A percentile compares a stretch with the other conserved stretches of the same genome.
Conservation (phyloP, 2,888 invertebrate genomes). For the Cosmopolites sordidus region DNA sequence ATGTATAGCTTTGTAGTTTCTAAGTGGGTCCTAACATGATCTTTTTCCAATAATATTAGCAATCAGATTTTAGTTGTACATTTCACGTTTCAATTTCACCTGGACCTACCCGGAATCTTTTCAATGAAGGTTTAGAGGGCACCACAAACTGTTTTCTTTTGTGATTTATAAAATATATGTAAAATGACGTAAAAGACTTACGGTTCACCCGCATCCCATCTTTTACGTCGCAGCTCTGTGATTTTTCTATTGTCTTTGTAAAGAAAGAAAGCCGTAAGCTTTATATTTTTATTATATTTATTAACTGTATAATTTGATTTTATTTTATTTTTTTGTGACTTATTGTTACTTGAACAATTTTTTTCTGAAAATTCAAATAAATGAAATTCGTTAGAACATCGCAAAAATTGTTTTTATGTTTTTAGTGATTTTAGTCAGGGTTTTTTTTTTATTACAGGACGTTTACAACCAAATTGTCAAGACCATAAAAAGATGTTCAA, state of each 20-base stretch:
- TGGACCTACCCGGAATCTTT: constrained; percentile 6
- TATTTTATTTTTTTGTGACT: constrained; percentile 18
- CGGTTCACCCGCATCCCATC: constrained; percentile 19
- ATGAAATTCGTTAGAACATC: constrained; percentile 13
- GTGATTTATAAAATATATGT: constrained; percentile 33
- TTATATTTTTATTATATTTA: constrained; percentile 33
- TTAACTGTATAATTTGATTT: constrained; percentile 21
- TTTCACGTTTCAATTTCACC: constrained; percentile 24
- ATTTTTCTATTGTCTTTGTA: constrained; percentile 35
- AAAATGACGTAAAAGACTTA: constrained; percentile 20
- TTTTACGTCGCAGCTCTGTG: constrained; percentile 33
- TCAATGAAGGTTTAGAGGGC: constrained; percentile 31
- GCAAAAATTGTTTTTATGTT: constrained; percentile 7
- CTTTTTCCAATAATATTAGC: not conserved
- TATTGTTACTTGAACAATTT: constrained; percentile 29
- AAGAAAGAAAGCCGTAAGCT: constrained; percentile 29
- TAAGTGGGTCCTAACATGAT: not conserved
- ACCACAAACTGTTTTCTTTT: constrained; percentile 34
- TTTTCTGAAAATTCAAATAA: constrained; percentile 16
- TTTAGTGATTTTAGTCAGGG: not conserved
- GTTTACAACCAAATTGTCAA: not conserved
- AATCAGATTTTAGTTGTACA: not conserved
- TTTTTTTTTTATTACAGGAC: constrained; percentile 9
- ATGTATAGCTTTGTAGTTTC: constrained; percentile 1
- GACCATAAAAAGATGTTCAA: constrained; percentile 1